Base-by-base conservation (phyloP, 2,888 invertebrate genomes). In the Chrysina gloriosa region DNA sequence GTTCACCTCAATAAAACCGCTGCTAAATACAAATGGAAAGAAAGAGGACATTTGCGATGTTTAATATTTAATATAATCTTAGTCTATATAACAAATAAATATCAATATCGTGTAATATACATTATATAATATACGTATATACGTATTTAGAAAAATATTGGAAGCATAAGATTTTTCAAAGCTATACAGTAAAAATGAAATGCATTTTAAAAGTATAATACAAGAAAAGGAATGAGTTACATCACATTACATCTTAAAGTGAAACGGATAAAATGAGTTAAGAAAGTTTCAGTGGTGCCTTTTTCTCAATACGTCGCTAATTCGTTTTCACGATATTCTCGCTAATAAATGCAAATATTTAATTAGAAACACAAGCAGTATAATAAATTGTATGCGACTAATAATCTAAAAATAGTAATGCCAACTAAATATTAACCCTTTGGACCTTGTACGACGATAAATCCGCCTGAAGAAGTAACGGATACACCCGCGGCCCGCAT, bases 141-240 rank as follows among this genome's bases (percentile, higher is more conserved):
- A 58, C 25, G 7, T 42, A 39, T 61, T 61, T 61, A 47, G 39
- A 36, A 64, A 50, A 64, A 23, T 21, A 36, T 50, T 45, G 29
- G 64, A 64, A 50, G 64, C 64, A 50, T 64, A 50, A 48, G 61
- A 58, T 58, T 58, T 63, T 36, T 47, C 27, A 34, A 64, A 36
- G 36, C 36, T 64, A 31, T 29, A 64, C 36, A 36, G 36, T 11
- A 25, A 36, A 64, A 50, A 36, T 36, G 25, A 36, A 50, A 48
- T 11, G 27, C 11, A 16, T 42, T 21, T 36, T 56, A 34, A 29
- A 63, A 16, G 31, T 11, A 21, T 48, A 64, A 47, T 48, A 34
- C 39, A 64, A 48, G 64, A 50, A 48, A 50, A 64, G 64, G 64
- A 64, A 64, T 64, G 64, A 39, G 36, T 50, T 50, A 64, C 50